phyloP scores from a whole-genome alignment of 1,140 invertebrate species.

The Galleria mellonella region DNA sequence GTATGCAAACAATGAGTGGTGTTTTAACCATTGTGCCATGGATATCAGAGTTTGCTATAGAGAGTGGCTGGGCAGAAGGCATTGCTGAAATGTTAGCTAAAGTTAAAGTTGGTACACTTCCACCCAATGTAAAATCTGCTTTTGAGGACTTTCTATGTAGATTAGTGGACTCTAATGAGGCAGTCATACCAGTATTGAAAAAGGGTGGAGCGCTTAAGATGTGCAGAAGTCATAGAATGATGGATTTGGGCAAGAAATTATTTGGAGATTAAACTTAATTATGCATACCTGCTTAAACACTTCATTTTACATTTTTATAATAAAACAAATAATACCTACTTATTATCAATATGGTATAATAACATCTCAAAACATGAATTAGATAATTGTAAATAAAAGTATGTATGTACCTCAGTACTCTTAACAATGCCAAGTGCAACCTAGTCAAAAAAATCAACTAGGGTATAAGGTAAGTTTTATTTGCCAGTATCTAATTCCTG shows the following conservation, averaged over 20 bases:
- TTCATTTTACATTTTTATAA: conserved; percentile 16
- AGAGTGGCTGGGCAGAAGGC: conserved; percentile 93
- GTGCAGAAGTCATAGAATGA: conserved; percentile 89
- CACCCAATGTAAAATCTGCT: conserved; percentile 88
- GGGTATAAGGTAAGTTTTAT: no score
- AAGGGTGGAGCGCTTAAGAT: conserved; percentile 88
- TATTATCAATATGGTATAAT: neutral
- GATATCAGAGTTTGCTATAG: conserved; percentile 92
- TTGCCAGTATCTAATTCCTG: no score
- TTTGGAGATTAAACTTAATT: conserved; percentile 82
- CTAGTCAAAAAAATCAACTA: no score
- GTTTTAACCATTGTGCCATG: conserved; percentile 88
- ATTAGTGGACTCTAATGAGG: conserved; percentile 86
- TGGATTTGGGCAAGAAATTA: conserved; percentile 90
- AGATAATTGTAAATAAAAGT: no score
- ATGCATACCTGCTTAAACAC: conserved; percentile 8
- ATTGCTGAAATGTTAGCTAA: conserved; percentile 87
- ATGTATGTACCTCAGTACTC: no score
- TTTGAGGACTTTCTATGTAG: conserved; percentile 92
- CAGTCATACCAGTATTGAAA: conserved; percentile 84
- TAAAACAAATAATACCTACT: conserved; percentile 5
- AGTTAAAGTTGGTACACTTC: conserved; percentile 86
- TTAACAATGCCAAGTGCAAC: no score
- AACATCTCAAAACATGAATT: no score
- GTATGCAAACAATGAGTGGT: conserved; percentile 92